Evolutionary conservation across 2,797 vertebrate species (phyloP).

Genomic region (Thripadectes ignobilis): DNA sequence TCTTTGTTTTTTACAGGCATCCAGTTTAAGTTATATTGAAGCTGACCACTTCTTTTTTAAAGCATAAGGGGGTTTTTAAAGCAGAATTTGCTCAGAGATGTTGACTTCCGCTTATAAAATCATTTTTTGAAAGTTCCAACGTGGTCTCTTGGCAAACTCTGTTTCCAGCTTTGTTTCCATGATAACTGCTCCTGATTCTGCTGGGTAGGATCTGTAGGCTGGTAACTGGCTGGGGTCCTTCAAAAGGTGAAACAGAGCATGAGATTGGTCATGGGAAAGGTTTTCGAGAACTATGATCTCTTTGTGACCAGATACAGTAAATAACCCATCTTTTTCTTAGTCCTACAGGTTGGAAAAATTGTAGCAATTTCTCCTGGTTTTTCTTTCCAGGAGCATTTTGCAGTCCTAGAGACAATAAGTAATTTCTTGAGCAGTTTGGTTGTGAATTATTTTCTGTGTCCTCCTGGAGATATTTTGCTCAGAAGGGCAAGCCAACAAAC

Average conservation of each 20-base stretch:
- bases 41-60: background rate
- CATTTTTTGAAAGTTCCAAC: background rate
- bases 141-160: background rate
- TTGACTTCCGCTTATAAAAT: background rate
- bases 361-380: background rate
- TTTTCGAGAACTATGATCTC: background rate
- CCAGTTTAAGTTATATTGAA: background rate
- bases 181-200: background rate
- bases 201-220: background rate
- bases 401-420: slow-evolving; percentile 13
- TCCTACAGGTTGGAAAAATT: slow-evolving; percentile 17
- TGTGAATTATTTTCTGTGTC: slow-evolving; percentile 47
- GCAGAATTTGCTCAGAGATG: background rate
- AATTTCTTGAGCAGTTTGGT: slow-evolving; percentile 22
- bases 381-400: slow-evolving; percentile 22
- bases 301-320: background rate
- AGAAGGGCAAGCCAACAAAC: slow-evolving; percentile 10
- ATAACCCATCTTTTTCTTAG: background rate
- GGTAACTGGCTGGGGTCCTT: background rate
- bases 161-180: background rate
- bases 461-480: background rate
- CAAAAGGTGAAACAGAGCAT: background rate
- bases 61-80: background rate
- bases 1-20: background rate
- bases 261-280: background rate